phyloP scores from a whole-genome alignment of 1,140 invertebrate species.

The Mactra quadrangularis region DNA sequence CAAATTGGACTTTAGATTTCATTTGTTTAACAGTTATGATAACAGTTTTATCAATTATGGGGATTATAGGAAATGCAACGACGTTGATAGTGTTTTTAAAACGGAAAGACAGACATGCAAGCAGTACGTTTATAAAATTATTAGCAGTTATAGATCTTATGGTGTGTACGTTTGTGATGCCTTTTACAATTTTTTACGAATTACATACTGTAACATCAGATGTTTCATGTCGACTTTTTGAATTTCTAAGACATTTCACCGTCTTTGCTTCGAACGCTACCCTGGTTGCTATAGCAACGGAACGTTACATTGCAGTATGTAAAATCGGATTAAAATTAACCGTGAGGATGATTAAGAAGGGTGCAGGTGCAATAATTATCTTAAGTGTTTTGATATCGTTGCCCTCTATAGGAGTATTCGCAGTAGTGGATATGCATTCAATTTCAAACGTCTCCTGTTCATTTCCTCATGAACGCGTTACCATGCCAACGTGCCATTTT shows the following conservation, averaged over 20 bases:
- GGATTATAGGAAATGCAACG: conserved; percentile 72
- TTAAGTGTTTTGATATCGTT: conserved; percentile 64
- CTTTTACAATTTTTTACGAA: conserved; percentile 75
- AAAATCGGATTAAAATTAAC: conserved; percentile 61
- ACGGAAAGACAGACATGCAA: conserved; percentile 65
- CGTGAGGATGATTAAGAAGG: conserved; percentile 67
- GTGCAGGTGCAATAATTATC: conserved; percentile 66
- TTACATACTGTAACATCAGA: conserved; percentile 71
- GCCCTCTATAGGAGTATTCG: conserved; percentile 73
- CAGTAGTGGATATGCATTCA: conserved; percentile 64
- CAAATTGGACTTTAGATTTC: too few species aligned
- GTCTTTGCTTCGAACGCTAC: conserved; percentile 71
- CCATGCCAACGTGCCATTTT: conserved; percentile 71
- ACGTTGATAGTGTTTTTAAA: conserved; percentile 73
- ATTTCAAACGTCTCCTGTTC: conserved; percentile 66
- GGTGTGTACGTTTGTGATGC: conserved; percentile 73
- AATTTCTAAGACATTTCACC: conserved; percentile 71
- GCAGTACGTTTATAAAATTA: conserved; percentile 75
- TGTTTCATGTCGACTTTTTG: conserved; percentile 68
- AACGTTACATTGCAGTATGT: conserved; percentile 74
- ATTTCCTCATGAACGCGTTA: conserved; percentile 56
- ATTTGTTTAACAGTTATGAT: conserved; percentile 61
- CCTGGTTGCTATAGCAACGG: conserved; percentile 74
- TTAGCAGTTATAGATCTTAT: conserved; percentile 73
- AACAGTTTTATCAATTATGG: conserved; percentile 66